phyloP scores from a whole-genome alignment of 2,113 vertebrate genomes.

The Puntigrus tetrazona region DNA sequence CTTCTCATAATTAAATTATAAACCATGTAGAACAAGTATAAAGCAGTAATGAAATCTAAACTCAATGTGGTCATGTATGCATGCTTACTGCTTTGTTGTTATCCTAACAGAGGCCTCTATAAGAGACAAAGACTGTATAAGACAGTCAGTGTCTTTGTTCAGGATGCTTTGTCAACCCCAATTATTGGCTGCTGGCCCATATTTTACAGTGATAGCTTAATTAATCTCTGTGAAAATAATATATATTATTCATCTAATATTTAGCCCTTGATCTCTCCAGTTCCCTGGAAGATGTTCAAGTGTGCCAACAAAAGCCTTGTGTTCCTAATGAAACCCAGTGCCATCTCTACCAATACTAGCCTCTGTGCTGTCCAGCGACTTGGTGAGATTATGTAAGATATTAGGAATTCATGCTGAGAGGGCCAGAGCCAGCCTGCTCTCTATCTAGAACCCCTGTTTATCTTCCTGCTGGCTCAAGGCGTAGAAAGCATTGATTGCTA shows the following conservation, averaged over 20 bases:
- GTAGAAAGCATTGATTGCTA: slow-evolving; percentile 33
- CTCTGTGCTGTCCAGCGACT: background rate
- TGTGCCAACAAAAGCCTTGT: slow-evolving; percentile 30
- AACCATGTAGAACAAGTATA: background rate
- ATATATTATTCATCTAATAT: slow-evolving; percentile 22
- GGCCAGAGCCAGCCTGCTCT: slow-evolving; percentile 8
- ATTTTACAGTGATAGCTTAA: background rate
- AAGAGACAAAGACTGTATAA: background rate
- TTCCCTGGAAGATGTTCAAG: slow-evolving; percentile 38
- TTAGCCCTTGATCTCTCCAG: background rate
- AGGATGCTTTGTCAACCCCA: background rate
- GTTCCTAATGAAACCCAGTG: slow-evolving; percentile 3
- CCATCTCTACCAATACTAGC: slow-evolving; percentile 18
- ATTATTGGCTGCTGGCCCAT: background rate
- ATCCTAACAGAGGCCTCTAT: background rate
- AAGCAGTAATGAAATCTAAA: background rate
- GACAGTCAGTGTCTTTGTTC: background rate
- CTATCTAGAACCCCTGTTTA: slow-evolving; percentile 15
- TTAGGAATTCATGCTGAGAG: slow-evolving; percentile 25
- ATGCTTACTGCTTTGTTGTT: background rate
- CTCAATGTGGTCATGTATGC: background rate
- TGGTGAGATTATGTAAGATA: background rate
- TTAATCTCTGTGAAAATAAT: slow-evolving; percentile 25
- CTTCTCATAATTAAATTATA: background rate
- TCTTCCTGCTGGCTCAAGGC: slow-evolving; percentile 22